These are phyloP conservation scores for Drosophila nigrodunni DNA, from an alignment of 1,140 invertebrate species.

Conservation along the genomic window DNA sequence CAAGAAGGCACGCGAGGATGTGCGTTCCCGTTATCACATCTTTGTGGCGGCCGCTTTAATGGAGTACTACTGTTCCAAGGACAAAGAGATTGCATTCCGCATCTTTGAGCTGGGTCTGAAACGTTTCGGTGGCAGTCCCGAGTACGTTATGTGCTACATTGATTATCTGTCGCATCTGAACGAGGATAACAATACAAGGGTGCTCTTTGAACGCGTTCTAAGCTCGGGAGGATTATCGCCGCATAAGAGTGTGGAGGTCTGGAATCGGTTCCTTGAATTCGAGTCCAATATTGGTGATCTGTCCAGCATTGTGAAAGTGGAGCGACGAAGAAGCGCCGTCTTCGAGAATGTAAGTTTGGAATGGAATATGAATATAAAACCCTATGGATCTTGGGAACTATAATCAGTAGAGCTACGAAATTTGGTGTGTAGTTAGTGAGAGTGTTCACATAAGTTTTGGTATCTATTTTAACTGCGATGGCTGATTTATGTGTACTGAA, in stretches of 20 bases:
- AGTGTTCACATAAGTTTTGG: neutral
- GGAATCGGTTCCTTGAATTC: conserved; percentile 99
- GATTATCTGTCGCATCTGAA: conserved; percentile 99
- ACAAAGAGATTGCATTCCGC: conserved; percentile 98
- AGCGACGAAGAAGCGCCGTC: conserved; percentile 95
- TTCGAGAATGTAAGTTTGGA: conserved; percentile 91
- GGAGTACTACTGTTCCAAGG: conserved; percentile 99
- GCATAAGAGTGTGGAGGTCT: conserved; percentile 98
- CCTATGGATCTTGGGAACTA: neutral
- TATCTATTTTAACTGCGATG: neutral
- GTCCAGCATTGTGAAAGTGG: conserved; percentile 98
- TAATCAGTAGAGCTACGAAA: neutral
- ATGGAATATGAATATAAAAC: neutral
- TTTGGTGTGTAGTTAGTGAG: neutral
- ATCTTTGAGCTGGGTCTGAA: conserved; percentile 99
- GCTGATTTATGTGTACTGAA: neutral
- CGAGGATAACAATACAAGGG: conserved; percentile 99
- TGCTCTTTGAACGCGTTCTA: conserved; percentile 98
- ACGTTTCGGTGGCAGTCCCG: conserved; percentile 96
- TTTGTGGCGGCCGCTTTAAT: conserved; percentile 98
- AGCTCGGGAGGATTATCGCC: conserved; percentile 96
- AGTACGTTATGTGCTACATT: conserved; percentile 98
- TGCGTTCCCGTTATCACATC: conserved; percentile 94
- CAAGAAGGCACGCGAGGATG: conserved; percentile 97
- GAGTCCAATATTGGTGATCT: conserved; percentile 99